These are phyloP conservation scores for Nixonia krombeini DNA, from an alignment of 1,140 invertebrate genomes.

Conservation along the genomic window DNA sequence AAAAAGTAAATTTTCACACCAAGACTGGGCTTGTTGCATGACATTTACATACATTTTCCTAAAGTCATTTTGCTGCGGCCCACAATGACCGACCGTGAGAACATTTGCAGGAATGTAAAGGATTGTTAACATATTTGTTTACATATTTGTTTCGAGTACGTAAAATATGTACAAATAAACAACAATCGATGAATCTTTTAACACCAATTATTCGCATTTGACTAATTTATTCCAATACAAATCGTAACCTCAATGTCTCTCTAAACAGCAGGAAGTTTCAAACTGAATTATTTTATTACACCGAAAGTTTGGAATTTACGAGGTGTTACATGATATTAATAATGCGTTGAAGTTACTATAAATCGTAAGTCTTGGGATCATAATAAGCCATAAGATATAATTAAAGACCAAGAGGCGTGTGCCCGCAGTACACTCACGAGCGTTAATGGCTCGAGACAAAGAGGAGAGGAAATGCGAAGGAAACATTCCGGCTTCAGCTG, in stretches of 20 bases:
- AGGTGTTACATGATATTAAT: conserved; percentile 1
- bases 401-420: conserved; percentile 1
- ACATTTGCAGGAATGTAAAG: not conserved
- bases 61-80: conserved; percentile 17
- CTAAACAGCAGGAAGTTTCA: too few species aligned
- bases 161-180: too few species aligned
- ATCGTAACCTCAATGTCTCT: too few species aligned
- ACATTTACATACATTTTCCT: conserved; percentile 27
- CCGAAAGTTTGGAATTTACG: too few species aligned
- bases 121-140: conserved; percentile 2
- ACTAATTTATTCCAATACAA: too few species aligned
- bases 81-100: conserved; percentile 1
- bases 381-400: conserved; percentile 5
- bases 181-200: too few species aligned
- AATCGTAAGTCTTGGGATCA: not conserved
- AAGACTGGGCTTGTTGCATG: conserved; percentile 16
- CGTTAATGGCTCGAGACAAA: conserved; percentile 2
- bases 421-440: not conserved
- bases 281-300: too few species aligned
- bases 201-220: too few species aligned
- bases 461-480: not conserved
- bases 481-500: not conserved
- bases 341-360: conserved; percentile 2
- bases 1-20: conserved; percentile 31
- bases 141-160: too few species aligned